Evolutionary conservation across 1,140 invertebrate genomes (phyloP), one percentile per base, ranked within the genome.

Genomic region (Halictus rubicundus): DNA sequence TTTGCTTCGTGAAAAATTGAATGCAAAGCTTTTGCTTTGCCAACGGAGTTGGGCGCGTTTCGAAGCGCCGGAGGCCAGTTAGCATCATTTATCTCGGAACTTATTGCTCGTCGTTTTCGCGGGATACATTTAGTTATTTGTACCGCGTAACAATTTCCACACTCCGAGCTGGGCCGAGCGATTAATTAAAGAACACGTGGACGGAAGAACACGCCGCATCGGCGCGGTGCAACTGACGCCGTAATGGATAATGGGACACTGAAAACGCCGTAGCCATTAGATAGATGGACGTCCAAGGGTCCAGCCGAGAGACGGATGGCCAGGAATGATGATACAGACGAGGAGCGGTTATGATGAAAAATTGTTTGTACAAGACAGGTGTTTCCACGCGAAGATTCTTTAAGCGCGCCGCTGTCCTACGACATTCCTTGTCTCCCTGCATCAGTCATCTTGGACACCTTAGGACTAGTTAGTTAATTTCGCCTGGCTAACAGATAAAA

Each of bases 301-400:
- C 21, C 52, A 49, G 73, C 39, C 42, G 59, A 16, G 46, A 85
- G 21, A 57, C 52, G 54, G 23, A 49, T 37, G 60, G 37, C 60
- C 60, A 65, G 69, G 60, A 74, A 81, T 23, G 74, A 78, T 42
- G 64, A 79, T 52, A 82, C n/a, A 74, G 49, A 32, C 76, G 79
- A 71, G 54, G 39, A 79, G 80, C 73, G 76, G 21, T 81, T 82
- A 84, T 73, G 83, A 86, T 88, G 88, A 89, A 84, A 83, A 88
- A 88, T 88, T 84, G 72, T 88, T 88, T 84, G 69, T 79, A 87
- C 66, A 83, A 81, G 73, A 82, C 88, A 89, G 88, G 88, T 89
- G 88, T 84, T 83, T 82, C 60, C 66, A 59, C 59, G 52, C 21
- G 72, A 75, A 65, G 66, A 88, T 75, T 79, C 80, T 65, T n/a